Evolutionary conservation across 2,797 vertebrate species (phyloP), one percentile per base, ranked within the genome.

Genomic region (Hydrocynus forskahlii): DNA sequence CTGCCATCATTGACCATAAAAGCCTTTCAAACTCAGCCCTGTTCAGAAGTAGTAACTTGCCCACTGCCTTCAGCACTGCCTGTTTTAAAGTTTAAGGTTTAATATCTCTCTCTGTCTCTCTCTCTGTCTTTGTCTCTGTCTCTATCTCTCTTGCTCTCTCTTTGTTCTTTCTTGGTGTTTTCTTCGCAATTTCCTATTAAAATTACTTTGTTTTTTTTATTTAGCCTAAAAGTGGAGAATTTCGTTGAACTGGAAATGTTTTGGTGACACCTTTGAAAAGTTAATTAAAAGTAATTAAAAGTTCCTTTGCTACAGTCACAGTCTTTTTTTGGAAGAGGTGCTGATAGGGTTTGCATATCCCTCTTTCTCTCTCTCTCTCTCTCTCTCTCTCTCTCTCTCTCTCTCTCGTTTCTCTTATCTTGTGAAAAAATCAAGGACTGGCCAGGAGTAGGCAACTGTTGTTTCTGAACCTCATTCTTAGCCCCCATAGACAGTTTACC

Each of bases 1-100:
- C 71, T 87, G 85, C 63, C 78, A 83, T 79, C 55, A 71, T 80
- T 91, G 81, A 92, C 91, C 89, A 92, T 92, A 90, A 93, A 92
- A 93, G 90, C 80, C 68, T 73, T 60, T 85, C 83, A 84, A 79
- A 78, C 84, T 78, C 81, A 75, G 83, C 83, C 71, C 75, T 75
- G 75, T 69, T 85, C 38, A 78, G 25, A 25, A 81, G 17, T 23
- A 21, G 55, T 67, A 59, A 62, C 54, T 55, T 60, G 29, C 43
- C 38, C 43, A 17, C 64, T 71, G 54, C 76, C 66, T 63, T 72
- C 52, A 73, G 79, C 59, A 70, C 43, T 29, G 52, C 60, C 40
- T 54, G 62, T 78, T 81, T 38, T 67, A 84, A 74, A 35, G 25
- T 38, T 35, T 48, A 12, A 48, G 12, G 45, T 48, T 8, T 48